phyloP scores from a whole-genome alignment of 1,140 invertebrate genomes.

The Bicyclus anynana region DNA sequence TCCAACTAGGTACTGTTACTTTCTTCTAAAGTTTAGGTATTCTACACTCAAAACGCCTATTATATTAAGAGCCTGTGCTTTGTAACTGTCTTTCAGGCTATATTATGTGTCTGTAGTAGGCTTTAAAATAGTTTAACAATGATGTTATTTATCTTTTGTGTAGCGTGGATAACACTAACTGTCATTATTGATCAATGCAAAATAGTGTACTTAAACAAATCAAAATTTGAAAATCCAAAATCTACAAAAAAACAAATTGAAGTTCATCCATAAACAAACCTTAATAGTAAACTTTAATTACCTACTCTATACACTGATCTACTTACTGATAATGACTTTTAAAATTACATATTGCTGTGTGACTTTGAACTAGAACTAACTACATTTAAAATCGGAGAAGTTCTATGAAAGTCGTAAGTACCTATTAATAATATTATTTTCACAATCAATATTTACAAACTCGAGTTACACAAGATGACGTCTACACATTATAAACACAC shows the following conservation, averaged over 20 bases:
- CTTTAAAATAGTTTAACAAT: no score
- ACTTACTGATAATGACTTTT: conserved; percentile 31
- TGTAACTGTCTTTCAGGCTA: no score
- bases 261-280: neutral
- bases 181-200: no score
- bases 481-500: neutral
- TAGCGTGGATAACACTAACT: no score
- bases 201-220: no score
- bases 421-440: neutral
- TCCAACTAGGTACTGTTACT: no score
- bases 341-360: conserved; percentile 46
- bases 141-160: no score
- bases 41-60: no score
- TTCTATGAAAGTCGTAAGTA: conserved; percentile 15
- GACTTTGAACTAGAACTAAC: conserved; percentile 21
- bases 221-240: no score
- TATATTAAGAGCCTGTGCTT: no score
- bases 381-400: conserved; percentile 15
- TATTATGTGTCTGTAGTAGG: no score
- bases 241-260: neutral
- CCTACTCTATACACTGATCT: conserved; percentile 47
- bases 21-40: no score
- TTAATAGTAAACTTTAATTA: conserved; percentile 13
- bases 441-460: neutral
- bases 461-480: neutral